phyloP scores from a whole-genome alignment of 2,113 vertebrate genomes.

The Scomber japonicus region DNA sequence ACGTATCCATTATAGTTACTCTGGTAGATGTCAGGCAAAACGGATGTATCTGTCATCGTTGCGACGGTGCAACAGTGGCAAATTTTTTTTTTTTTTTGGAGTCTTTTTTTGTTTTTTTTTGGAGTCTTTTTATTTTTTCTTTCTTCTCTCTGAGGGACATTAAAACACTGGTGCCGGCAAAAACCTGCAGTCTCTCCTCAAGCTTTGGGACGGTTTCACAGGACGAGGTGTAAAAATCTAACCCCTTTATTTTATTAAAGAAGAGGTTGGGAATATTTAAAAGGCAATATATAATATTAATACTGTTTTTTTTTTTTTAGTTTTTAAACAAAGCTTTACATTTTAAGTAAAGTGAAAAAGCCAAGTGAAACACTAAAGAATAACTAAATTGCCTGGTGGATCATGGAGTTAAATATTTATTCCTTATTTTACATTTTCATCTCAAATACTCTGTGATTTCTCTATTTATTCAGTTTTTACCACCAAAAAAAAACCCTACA shows the following conservation, averaged over 20 bases:
- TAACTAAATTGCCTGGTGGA: background rate
- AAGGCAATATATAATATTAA: background rate
- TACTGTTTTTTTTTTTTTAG: constrained; percentile 10
- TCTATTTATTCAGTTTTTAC: background rate
- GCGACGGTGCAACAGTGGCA: constrained; percentile 24
- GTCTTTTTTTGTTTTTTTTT: too few relatives aligned
- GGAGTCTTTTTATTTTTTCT: too few relatives aligned
- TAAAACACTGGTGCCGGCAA: constrained; percentile 77
- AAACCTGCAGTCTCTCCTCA: constrained; percentile 80
- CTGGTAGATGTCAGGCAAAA: constrained; percentile 82
- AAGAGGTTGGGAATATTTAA: background rate
- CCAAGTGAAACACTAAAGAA: constrained; percentile 18
- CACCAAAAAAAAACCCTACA: background rate
- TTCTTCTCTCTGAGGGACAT: constrained; percentile 66
- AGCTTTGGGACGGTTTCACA: constrained; percentile 72
- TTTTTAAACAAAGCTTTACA: background rate
- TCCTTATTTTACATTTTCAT: background rate
- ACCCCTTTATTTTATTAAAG: too few relatives aligned
- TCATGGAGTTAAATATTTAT: background rate
- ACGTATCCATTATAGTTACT: constrained; percentile 52
- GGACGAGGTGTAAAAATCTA: too few relatives aligned
- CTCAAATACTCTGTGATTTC: background rate
- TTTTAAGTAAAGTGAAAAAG: constrained; percentile 4
- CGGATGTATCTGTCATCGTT: constrained; percentile 75
- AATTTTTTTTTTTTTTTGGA: too few relatives aligned